Base-by-base conservation (phyloP, 1,140 invertebrate genomes). In the Caerostris extrusa region DNA sequence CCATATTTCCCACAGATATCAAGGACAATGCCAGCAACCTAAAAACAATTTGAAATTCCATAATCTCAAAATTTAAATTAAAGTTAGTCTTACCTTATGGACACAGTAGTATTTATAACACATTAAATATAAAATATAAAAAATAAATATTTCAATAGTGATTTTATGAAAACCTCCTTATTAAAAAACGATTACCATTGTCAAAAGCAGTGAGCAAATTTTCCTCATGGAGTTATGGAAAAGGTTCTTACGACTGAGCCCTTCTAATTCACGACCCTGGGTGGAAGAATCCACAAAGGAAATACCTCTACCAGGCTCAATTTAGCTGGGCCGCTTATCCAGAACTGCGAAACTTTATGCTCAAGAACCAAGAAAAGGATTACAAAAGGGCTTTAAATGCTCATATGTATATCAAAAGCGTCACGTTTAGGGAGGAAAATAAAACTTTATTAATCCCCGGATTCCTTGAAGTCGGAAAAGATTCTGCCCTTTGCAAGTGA, bases 381-480 rank as follows among this genome's bases (percentile, higher is more conserved):
- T 77, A 53, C 71, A 50, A 77, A 77, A 77, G 71, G 50, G 50
- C 71, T 53, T 14, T 50, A 77, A 77, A 53, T 12, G 71, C 34
- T 77, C 50, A 53, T 53, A 77, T 77, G 71, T 77, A 77, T 77
- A 50, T 77, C 19, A 77, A 77, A 53, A 77, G 71, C 71, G 71
- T 77, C 71, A 77, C 19, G 34, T 77, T 77, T 10, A 5, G 34
- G 3, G 71, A 64, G 6, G 71, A 77, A 77, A 77, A 77, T 77
- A 77, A 77, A 77, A 34, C 71, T 50, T 77, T 77, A 77, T 77
- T 77, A 77, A 77, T 77, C 71, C 71, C 71, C 12, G 71, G 71
- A 77, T 50, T 50, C 50, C 12, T 50, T 50, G 14, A 19, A 77
- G 71, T 77, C 71, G 71, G 71, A 77, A 77, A 77, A 50, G 71